Base-by-base conservation (phyloP, 1,140 invertebrate species). In the Sitophilus oryzae region DNA sequence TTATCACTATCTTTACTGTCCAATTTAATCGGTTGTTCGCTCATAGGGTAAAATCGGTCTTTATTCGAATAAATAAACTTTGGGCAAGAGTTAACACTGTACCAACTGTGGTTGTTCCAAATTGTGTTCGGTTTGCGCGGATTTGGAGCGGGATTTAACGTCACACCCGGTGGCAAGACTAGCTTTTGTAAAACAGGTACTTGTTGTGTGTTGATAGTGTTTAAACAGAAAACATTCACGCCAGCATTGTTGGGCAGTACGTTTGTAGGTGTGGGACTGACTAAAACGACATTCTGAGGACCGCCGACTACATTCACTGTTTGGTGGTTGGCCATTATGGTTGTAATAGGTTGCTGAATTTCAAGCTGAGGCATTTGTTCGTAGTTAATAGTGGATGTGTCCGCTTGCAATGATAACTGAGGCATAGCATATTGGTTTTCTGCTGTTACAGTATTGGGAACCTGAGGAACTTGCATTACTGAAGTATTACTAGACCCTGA, bases 41-140 rank as follows among this genome's bases (percentile, higher is more conserved):
- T 67, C 62, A 68, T 59, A 2, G 66, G 66, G 53, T 58, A 67
- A 47, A 67, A 65, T 11, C 64, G 37, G 20, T 68, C 65, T 3
- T 44, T 34, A 34, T 64, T 59, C 6, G 34, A 34, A 19, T 63
- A 62, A 3, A 59, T 38, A 8, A 56, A 59, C 14, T 60, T 47
- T 6, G 43, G 18, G 23, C 64, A 66, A n/a, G 46, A 36, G 44
- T 67, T 64, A 3, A 65, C 60, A 2, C 59, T 61, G 38, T 63
- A 68, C 40, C 52, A 65, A n/a, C 59, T 64, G n/a, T 58, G 58
- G 18, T 62, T 60, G 11, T 20, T 56, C 66, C 64, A 68, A 14
- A 64, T 61, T 1, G 54, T 42, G 43, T 66, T 67, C 0, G 59
- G 59, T 38, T 60, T 67, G 41, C 43, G 47, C 1, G 36, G 47